A percentile compares a stretch with the other conserved stretches of the same genome.
These are phyloP conservation scores for Caenorhabditis sp. DNA, from an alignment of 2,888 invertebrate genomes.

Conservation along the genomic window DNA sequence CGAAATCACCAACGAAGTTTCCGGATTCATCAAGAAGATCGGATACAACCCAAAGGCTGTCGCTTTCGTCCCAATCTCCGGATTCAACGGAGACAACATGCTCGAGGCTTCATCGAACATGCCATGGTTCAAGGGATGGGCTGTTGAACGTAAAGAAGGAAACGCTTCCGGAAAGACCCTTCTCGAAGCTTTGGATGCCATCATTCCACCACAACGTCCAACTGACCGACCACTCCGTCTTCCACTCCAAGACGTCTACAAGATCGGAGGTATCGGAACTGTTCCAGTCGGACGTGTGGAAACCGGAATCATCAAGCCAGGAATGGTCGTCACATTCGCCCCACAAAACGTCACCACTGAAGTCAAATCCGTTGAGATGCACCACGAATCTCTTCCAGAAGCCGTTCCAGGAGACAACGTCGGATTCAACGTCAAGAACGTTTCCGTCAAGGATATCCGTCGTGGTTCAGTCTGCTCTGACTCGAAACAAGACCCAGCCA, in stretches of 20 bases:
- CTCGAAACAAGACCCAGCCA: slow-evolving; percentile 94
- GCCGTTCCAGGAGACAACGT: slow-evolving; percentile 89
- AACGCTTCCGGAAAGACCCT: slow-evolving; percentile 93
- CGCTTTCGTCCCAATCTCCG: slow-evolving; percentile 98
- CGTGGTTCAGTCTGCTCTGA: slow-evolving; percentile 99
- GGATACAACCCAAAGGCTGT: slow-evolving; percentile 98
- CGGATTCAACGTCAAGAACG: slow-evolving; percentile 99
- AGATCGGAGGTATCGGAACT: slow-evolving; percentile 99
- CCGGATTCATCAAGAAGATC: slow-evolving; percentile 97
- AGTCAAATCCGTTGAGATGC: slow-evolving; percentile 99
- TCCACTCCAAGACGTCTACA: slow-evolving; percentile 99
- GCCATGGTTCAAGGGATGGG: slow-evolving; percentile 93
- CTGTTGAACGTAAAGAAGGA: slow-evolving; percentile 90
- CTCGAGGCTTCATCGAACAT: slow-evolving; percentile 92
- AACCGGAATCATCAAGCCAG: slow-evolving; percentile 94
- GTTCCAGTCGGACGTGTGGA: slow-evolving; percentile 99
- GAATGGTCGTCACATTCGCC: slow-evolving; percentile 94
- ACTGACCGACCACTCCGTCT: slow-evolving; percentile 97
- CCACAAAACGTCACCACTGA: slow-evolving; percentile 96
- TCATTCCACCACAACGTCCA: slow-evolving; percentile 91
- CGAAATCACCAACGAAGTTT: slow-evolving; percentile 95
- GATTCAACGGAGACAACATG: slow-evolving; percentile 99
- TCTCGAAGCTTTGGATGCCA: slow-evolving; percentile 94
- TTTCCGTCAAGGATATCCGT: slow-evolving; percentile 98
- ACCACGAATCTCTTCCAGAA: slow-evolving; percentile 90